Conservation (phyloP, 2,113 vertebrate genomes). For the Semnornis frantzii region DNA sequence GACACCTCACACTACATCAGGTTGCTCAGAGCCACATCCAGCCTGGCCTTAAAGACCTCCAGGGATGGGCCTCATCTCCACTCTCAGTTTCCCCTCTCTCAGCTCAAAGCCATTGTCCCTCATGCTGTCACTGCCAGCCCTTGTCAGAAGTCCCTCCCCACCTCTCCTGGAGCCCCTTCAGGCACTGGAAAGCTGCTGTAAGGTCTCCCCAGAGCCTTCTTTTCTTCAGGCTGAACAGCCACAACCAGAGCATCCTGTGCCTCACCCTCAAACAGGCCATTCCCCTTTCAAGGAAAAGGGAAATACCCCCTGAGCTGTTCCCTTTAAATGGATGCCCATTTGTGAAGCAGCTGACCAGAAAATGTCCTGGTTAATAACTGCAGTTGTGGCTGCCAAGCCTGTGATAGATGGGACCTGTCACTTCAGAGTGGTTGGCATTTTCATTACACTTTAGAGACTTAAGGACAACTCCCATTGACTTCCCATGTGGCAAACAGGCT, state of each 20-base stretch:
- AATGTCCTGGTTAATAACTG: conserved; percentile 3
- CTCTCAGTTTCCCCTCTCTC: no score
- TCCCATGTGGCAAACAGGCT: background rate
- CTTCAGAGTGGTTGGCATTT: conserved; percentile 2
- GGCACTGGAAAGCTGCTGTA: no score
- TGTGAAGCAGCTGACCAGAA: conserved; percentile 10
- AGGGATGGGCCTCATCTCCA: no score
- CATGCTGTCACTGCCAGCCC: no score
- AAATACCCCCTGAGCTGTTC: background rate
- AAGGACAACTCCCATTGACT: background rate
- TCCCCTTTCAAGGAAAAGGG: background rate
- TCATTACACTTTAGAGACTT: background rate
- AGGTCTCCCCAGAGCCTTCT: no score
- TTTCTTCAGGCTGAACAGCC: no score
- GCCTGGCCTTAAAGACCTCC: no score
- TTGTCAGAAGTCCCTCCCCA: no score
- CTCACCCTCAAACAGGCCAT: background rate
- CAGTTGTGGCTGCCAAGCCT: conserved; percentile 2
- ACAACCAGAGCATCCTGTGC: background rate
- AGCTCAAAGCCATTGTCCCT: no score
- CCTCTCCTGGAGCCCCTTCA: no score
- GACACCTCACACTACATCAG: no score
- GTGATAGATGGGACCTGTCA: background rate
- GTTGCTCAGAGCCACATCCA: no score
- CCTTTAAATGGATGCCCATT: background rate